A percentile compares a stretch with the other conserved stretches of the same genome.
Conservation (phyloP, 2,888 invertebrate species). For the Nemotelus nigrinus region DNA sequence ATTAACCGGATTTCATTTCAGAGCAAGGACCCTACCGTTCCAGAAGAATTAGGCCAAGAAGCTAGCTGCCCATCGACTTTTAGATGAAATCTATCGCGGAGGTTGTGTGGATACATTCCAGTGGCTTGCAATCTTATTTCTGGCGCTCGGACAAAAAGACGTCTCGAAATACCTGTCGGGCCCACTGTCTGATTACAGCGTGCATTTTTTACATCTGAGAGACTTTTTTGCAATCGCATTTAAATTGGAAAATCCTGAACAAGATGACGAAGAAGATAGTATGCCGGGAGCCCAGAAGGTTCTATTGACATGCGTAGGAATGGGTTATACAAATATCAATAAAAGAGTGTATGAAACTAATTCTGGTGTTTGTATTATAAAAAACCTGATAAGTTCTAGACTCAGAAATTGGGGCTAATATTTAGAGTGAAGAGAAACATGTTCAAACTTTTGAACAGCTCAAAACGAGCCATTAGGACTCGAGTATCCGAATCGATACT, state of each 20-base stretch:
- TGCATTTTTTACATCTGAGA: conserved; percentile 88
- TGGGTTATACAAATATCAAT: conserved; percentile 93
- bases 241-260: conserved; percentile 78
- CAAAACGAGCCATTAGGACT: no score
- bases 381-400: no score
- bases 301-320: conserved; percentile 90
- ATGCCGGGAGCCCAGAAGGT: conserved; percentile 75
- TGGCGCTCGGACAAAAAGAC: conserved; percentile 94
- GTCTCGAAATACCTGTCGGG: conserved; percentile 80
- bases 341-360: no score
- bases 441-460: no score
- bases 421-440: no score
- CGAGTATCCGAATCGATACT: no score
- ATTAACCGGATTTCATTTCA: no score
- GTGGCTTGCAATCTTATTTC: conserved; percentile 85
- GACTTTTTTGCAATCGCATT: conserved; percentile 95
- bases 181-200: conserved; percentile 78
- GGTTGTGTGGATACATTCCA: conserved; percentile 92
- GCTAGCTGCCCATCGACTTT: conserved; percentile 83
- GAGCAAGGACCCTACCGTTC: conserved; percentile 74
- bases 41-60: conserved; percentile 90
- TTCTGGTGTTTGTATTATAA: no score
- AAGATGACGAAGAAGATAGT: conserved; percentile 66
- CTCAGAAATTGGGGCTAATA: no score
- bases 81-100: conserved; percentile 91